Evolutionary conservation across 2,888 invertebrate genomes (phyloP), one percentile per base, ranked within the genome.

Genomic region (Smittia aterrima): DNA sequence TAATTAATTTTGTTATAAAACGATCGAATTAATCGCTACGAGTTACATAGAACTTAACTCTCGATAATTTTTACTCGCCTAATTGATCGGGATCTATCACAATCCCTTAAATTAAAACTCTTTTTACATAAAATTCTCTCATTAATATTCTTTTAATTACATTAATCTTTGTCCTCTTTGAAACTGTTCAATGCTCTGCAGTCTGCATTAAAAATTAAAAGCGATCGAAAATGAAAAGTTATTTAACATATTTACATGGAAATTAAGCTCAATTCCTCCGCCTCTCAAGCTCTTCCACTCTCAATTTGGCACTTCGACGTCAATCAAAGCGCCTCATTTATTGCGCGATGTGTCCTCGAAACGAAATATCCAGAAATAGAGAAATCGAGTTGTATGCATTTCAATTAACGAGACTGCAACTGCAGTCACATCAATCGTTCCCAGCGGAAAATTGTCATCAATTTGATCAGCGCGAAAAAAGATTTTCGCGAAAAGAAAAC

Each of bases 371-470:
- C 58, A 18, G 16, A 58, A 58, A 58, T 58, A 58, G 47, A 47
- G 47, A 58, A 58, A 20, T 22, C 16, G 22, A 16, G 24, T 3
- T 24, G 11, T 11, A 38, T 38, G 58, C 58, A 58, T 58, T 16
- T n/a, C 16, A 58, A 58, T 58, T 58, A 58, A 58, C 24, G 38
- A 4, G 16, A 18, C 4, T 22, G 58, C 18, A 58, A 22, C 22
- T 20, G 24, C 20, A 58, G 7, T 24, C 11, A 22, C 16, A n/a
- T 58, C 47, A 11, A 13, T 47, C 16, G 47, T n/a, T n/a, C n/a
- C n/a, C n/a, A n/a, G n/a, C n/a, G n/a, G n/a, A 66, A 66, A 66
- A 66, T 66, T 66, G 66, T 66, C 66, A 66, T 66, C 66, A 66
- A 66, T 66, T 66, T 38, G 66, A 32, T 32, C 4, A 32, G 32